Base-by-base conservation (phyloP, 2,797 vertebrate genomes). In the Lemur catta region DNA sequence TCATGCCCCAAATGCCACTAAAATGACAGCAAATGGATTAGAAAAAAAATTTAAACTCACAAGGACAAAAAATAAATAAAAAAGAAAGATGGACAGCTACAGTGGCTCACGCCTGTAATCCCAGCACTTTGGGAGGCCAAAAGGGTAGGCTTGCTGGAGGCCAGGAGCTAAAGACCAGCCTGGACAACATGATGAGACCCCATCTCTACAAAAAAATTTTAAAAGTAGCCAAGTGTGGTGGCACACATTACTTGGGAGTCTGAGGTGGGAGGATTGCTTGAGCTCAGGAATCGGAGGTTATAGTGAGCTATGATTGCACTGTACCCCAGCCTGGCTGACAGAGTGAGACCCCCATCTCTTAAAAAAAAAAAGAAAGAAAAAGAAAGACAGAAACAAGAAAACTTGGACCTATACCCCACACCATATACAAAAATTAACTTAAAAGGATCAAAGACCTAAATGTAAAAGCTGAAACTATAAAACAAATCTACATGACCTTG, bases 1-100 rank as follows among this genome's bases (percentile, higher is more conserved):
- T 91, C 24, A 86, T 48, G 89, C 78, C 82, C 76, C 20, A 92
- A 96, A 94, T 75, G 91, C 84, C 75, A 95, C 46, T 55, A 86
- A 89, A 89, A 93, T 86, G 91, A 78, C 48, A 85, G 30, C 26
- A 82, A 88, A 52, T 46, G 4, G 17, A 81, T 76, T 80, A 48
- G 41, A 69, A 69, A 20, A 75, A n/a, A n/a, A 33, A 6, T 63
- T 63, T 63, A n/a, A 33, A 63, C 30, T 63, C 61, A n/a, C 13
- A 17, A 63, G 61, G 28, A 63, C 61, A n/a, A 63, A 63, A 63
- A 63, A n/a, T 33, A 63, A 63, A 59, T 28, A 28, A 63, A 63
- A 33, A 63, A 63, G 30, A 63, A 63, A 63, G 61, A 33, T 63
- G 11, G 46, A 46, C 33, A 52, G 74, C 46, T 20, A 24, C 3